Conservation (phyloP, 2,888 invertebrate genomes). For the Dione vanillae region DNA sequence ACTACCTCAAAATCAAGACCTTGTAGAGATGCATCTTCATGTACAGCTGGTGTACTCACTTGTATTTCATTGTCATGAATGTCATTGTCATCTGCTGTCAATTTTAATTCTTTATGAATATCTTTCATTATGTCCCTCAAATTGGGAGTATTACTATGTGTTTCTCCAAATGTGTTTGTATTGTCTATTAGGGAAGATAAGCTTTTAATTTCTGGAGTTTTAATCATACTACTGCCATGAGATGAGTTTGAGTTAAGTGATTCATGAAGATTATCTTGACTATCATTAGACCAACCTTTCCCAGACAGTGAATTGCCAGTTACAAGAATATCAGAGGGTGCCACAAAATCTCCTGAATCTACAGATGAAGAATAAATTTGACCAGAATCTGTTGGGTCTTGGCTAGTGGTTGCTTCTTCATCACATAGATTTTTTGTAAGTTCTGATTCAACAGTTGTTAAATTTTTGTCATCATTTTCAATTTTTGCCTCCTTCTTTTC, state of each 20-base stretch:
- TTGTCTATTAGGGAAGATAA: conserved; percentile 75
- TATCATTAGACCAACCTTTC: conserved; percentile 87
- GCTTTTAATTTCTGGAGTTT: conserved; percentile 80
- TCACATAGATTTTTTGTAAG: conserved; percentile 50
- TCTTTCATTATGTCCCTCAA: conserved; percentile 86
- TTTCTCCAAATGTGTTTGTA: conserved; percentile 66
- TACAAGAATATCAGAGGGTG: conserved; percentile 62
- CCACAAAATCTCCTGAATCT: conserved; percentile 67
- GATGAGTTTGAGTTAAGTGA: conserved; percentile 81
- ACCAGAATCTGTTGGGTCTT: conserved; percentile 55
- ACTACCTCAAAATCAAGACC: conserved; percentile 85
- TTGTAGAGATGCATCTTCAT: conserved; percentile 74
- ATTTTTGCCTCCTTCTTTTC: conserved; percentile 25
- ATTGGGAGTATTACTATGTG: conserved; percentile 72
- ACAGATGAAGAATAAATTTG: conserved; percentile 65
- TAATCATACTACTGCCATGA: conserved; percentile 78
- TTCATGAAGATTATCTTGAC: conserved; percentile 80
- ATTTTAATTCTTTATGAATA: conserved; percentile 73
- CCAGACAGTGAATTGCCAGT: conserved; percentile 87
- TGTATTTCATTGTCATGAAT: conserved; percentile 60
- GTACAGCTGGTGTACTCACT: conserved; percentile 56
- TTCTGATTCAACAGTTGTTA: conserved; percentile 46
- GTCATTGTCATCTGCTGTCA: conserved; percentile 66
- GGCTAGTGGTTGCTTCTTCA: conserved; percentile 67
- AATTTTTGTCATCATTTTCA: conserved; percentile 45